These are phyloP conservation scores for Troglohyphantes excavatus DNA, from an alignment of 2,888 invertebrate species.

Conservation along the genomic window DNA sequence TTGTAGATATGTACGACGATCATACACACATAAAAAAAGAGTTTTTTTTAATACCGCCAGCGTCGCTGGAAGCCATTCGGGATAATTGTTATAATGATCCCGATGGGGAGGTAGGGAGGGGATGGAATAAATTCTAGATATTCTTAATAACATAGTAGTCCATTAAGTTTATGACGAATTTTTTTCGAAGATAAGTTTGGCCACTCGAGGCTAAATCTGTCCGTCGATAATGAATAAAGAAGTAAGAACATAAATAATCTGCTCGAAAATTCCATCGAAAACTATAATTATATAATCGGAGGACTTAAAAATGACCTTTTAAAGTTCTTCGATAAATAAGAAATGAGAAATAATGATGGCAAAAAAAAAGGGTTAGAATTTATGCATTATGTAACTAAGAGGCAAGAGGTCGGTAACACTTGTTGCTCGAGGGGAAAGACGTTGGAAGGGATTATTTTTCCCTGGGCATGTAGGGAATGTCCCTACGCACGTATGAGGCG, in stretches of 20 bases:
- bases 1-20: slow-evolving; percentile 11
- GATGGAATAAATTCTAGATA: slow-evolving; percentile 61
- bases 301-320: slow-evolving; percentile 78
- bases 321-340: slow-evolving; percentile 77
- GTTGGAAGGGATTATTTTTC: slow-evolving; percentile 64
- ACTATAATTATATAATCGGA: slow-evolving; percentile 78
- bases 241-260: slow-evolving; percentile 75
- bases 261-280: slow-evolving; percentile 66
- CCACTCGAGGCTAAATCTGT: slow-evolving; percentile 63
- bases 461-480: slow-evolving; percentile 10
- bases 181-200: slow-evolving; percentile 64
- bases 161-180: slow-evolving; percentile 76
- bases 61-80: slow-evolving; percentile 43
- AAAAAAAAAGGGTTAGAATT: slow-evolving; percentile 66
- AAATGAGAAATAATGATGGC: slow-evolving; percentile 69
- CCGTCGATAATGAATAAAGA: slow-evolving; percentile 75
- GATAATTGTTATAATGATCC: slow-evolving; percentile 77
- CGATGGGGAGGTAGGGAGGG: slow-evolving; percentile 26
- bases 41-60: slow-evolving; percentile 71
- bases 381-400: slow-evolving; percentile 72
- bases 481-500: not conserved
- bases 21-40: not conserved
- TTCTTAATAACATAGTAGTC: slow-evolving; percentile 76
- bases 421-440: slow-evolving; percentile 56
- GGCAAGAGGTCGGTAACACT: slow-evolving; percentile 73